Conservation (phyloP, 2,797 vertebrate species). For the Pseudomugil gertrudae region DNA sequence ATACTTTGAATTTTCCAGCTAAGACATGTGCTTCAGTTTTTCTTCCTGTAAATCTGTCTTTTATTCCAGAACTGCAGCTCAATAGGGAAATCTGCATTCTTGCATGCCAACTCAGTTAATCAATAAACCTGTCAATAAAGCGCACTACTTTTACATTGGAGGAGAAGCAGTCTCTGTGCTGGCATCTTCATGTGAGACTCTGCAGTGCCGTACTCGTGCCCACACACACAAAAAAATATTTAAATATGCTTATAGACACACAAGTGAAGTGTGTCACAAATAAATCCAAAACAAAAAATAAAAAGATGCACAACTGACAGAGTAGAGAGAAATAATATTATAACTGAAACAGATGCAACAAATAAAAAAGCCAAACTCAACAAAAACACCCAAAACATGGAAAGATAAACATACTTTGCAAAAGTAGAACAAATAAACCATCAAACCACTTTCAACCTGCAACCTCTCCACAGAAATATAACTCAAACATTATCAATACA, state of each 20-base stretch:
- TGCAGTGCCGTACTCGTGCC: background rate
- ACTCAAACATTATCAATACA: background rate
- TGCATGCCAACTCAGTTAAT: constrained; percentile 13
- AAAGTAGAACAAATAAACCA: background rate
- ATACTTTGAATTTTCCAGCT: background rate
- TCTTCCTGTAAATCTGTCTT: constrained; percentile 1
- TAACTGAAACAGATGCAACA: background rate
- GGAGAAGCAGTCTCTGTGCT: background rate
- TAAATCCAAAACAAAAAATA: background rate
- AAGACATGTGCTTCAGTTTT: background rate
- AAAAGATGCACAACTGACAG: background rate
- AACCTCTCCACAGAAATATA: background rate
- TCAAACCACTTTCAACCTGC: background rate
- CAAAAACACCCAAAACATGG: background rate
- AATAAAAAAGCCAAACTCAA: background rate
- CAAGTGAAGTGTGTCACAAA: background rate
- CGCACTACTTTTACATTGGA: background rate
- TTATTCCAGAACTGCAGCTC: constrained; percentile 12
- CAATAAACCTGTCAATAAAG: constrained; percentile 23
- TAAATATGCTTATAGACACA: background rate
- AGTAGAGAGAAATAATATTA: background rate
- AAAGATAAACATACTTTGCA: too few species aligned
- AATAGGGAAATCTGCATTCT: background rate
- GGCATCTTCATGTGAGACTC: constrained; percentile 1
- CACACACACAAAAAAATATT: background rate